Evolutionary conservation across 37 sponge, comb jelly and placozoan species (phyloP).

Genomic region (Chondrosia reniformis): DNA sequence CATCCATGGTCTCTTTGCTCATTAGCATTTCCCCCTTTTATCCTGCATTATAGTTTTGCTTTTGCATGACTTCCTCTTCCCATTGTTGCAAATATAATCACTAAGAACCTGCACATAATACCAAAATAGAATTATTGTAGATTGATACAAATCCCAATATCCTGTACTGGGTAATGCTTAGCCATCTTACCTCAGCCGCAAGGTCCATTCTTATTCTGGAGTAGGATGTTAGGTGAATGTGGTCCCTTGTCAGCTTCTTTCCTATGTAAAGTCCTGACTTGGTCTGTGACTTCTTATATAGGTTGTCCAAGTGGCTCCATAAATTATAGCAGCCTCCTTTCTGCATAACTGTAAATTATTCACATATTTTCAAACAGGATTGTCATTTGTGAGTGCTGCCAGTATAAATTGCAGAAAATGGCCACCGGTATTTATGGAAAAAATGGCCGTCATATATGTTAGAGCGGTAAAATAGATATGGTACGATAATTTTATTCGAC

Average conservation of each 20-base stretch:
- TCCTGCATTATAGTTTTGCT: neutral
- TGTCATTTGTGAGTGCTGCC: no score
- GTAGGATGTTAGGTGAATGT: neutral
- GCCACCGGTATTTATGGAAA: no score
- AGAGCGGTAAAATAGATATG: no score
- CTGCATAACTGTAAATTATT: no score
- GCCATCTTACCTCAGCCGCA: slow-evolving; percentile 1
- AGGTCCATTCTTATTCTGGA: slow-evolving; percentile 5
- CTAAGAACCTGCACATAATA: neutral
- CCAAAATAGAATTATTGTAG: no score
- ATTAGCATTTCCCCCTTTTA: neutral
- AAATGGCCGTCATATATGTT: no score
- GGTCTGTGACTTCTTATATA: neutral
- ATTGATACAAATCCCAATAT: no score
- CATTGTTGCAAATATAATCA: neutral
- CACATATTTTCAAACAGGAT: no score
- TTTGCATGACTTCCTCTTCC: neutral
- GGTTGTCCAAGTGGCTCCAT: neutral
- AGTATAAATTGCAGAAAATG: no score
- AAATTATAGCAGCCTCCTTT: neutral
- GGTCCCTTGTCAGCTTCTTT: slow-evolving; percentile 7
- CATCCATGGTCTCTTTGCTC: slow-evolving; percentile 7
- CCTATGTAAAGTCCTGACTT: slow-evolving; percentile 11
- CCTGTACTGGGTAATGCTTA: no score
- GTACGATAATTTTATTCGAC: no score